Evolutionary conservation across 2,113 vertebrate species (phyloP), one percentile per base, ranked within the genome.

Genomic region (Catharus bicknelli): DNA sequence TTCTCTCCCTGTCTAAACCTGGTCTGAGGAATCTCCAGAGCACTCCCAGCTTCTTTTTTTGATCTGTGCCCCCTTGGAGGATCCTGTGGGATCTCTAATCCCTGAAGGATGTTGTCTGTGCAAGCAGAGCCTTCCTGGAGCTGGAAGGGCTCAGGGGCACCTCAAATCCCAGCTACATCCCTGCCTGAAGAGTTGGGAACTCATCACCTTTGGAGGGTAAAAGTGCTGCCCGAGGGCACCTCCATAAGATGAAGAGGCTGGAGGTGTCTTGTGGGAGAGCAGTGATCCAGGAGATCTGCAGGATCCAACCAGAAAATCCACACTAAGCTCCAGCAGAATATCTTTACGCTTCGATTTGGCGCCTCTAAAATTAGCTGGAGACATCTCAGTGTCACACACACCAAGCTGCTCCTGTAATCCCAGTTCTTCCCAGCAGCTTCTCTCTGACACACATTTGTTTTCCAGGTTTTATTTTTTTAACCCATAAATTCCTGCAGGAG

Each of bases 381-480:
- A 34, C 90, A 61, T 93, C 54, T 63, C 83, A 7, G 90, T 91
- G 95, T 94, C 94, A 83, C 90, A 68, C 81, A 63, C 90, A 38
- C 70, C 94, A 76, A 90, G 92, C 94, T 91, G 92, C 95, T 96
- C 86, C 90, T 82, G 86, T 79, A 85, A 84, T 82, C 90, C 90
- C 13, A 6, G 86, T 91, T 91, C 86, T 67, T 91, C 88, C 82
- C 75, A 51, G 82, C 85, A 86, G 82, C 92, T 93, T 90, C 92
- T 93, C 88, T 94, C 92, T 88, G 83, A 88, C 88, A 93, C 78
- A 82, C 58, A 70, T 95, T 94, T 75, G 53, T 55, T 90, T 94
- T 59, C 1, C 3, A 79, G 66, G 61, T 78, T 93, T 91, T 82
- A 57, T 36, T 67, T 75, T 55, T 55, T 94, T 95, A 96, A 95